Percentiles rank a stretch among this genome's conserved stretches.
Evolutionary conservation across 2,113 vertebrate species (phyloP).

Genomic region (Synchiropus splendidus): DNA sequence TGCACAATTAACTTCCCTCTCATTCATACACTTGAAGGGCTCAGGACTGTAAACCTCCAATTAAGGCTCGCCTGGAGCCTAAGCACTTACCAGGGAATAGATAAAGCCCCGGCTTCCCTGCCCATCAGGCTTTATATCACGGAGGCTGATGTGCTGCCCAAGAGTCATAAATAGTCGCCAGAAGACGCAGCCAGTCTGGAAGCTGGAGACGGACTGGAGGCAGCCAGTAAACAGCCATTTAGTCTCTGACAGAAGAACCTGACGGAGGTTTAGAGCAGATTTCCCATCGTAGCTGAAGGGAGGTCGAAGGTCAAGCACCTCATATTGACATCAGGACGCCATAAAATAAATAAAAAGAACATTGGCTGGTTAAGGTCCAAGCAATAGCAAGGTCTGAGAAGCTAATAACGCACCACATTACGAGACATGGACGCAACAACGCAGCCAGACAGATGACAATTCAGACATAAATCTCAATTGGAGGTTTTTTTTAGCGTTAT

Average conservation of each 20-base stretch:
- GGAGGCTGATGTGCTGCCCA: not conserved
- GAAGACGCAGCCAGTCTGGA: not conserved
- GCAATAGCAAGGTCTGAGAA: slow-evolving; percentile 14
- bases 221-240: not conserved
- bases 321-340: slow-evolving; percentile 21
- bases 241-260: slow-evolving; percentile 10
- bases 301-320: slow-evolving; percentile 24
- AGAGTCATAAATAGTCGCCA: not conserved
- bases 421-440: no score
- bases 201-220: no score
- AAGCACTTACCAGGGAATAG: slow-evolving; percentile 19
- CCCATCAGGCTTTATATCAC: slow-evolving; percentile 1
- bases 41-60: slow-evolving; percentile 24
- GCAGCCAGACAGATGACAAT: no score
- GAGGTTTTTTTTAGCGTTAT: no score
- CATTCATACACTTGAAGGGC: slow-evolving; percentile 3
- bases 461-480: no score
- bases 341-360: slow-evolving; percentile 7
- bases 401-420: no score
- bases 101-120: slow-evolving; percentile 15
- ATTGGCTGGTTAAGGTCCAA: slow-evolving; percentile 10
- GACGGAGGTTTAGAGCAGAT: slow-evolving; percentile 16
- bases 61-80: slow-evolving; percentile 19
- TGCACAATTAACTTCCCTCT: slow-evolving; percentile 25
- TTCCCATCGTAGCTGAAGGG: slow-evolving; percentile 18